A percentile compares a stretch with the other conserved stretches of the same genome.
These are phyloP conservation scores for Clarias laeviceps DNA, from an alignment of 2,797 vertebrate species.

Conservation along the genomic window DNA sequence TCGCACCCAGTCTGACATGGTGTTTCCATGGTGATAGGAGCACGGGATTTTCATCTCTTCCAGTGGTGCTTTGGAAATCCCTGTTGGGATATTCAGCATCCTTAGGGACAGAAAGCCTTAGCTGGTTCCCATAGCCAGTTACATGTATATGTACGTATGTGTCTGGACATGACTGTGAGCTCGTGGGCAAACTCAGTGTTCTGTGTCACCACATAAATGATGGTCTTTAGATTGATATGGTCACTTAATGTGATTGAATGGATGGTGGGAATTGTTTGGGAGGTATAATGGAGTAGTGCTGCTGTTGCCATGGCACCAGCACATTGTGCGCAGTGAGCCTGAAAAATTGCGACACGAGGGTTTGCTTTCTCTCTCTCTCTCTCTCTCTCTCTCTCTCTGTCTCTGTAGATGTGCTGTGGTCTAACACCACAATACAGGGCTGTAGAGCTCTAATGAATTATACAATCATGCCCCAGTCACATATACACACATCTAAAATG, in stretches of 20 bases:
- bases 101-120: constrained; percentile 25
- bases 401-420: not conserved
- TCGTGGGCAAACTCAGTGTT: not conserved
- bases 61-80: constrained; percentile 44
- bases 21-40: constrained; percentile 58
- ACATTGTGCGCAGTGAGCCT: constrained; percentile 38
- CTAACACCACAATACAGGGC: not conserved
- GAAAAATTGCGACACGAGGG: constrained; percentile 10
- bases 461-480: not conserved
- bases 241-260: constrained; percentile 25
- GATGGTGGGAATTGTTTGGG: constrained; percentile 6
- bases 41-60: constrained; percentile 45
- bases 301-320: constrained; percentile 50
- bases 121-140: constrained; percentile 8
- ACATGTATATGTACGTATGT: not conserved
- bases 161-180: constrained; percentile 1
- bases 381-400: not conserved
- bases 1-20: constrained; percentile 43
- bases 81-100: constrained; percentile 38
- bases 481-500: not conserved
- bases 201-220: constrained; percentile 32
- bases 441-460: not conserved
- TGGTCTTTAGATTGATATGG: constrained; percentile 23
- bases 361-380: not conserved
- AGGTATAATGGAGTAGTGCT: constrained; percentile 10